These are phyloP conservation scores for Crossaster papposus DNA, from an alignment of 53 echinoderm and acorn worm species.

Conservation along the genomic window DNA sequence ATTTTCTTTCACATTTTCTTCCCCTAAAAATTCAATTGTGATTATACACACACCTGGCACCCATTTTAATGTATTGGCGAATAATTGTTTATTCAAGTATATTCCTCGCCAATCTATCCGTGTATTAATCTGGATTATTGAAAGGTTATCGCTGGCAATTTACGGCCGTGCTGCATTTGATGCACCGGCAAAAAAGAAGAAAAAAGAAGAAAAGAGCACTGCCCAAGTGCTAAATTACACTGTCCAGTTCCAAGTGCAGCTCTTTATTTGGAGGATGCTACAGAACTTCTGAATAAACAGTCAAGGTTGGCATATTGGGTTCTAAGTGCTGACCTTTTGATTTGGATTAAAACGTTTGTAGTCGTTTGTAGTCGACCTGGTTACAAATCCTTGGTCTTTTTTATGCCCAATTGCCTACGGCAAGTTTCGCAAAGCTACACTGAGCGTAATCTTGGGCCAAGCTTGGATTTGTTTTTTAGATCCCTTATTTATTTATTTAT, in stretches of 20 bases:
- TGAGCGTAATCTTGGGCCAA: too few species aligned
- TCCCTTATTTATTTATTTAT: too few species aligned
- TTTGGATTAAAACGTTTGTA: background rate
- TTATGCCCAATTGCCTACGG: too few species aligned
- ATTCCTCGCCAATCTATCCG: conserved; percentile 5
- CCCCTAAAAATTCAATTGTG: background rate
- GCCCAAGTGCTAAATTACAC: too few species aligned
- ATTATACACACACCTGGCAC: background rate
- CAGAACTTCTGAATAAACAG: conserved; percentile 19
- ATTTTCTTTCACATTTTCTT: background rate
- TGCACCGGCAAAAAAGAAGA: background rate
- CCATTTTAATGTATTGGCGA: background rate
- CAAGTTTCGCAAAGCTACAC: too few species aligned
- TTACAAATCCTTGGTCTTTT: background rate
- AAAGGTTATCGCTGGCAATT: background rate
- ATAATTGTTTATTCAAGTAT: background rate
- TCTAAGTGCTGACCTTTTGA: conserved; percentile 14
- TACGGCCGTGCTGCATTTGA: background rate
- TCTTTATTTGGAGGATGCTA: background rate
- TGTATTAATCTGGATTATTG: conserved; percentile 8
- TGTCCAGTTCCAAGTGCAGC: background rate
- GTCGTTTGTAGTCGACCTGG: background rate
- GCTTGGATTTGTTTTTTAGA: too few species aligned
- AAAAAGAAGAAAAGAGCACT: too few species aligned
- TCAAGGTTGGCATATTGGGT: background rate